Evolutionary conservation across 2,888 invertebrate species (phyloP).

Genomic region (Protonemura montana): DNA sequence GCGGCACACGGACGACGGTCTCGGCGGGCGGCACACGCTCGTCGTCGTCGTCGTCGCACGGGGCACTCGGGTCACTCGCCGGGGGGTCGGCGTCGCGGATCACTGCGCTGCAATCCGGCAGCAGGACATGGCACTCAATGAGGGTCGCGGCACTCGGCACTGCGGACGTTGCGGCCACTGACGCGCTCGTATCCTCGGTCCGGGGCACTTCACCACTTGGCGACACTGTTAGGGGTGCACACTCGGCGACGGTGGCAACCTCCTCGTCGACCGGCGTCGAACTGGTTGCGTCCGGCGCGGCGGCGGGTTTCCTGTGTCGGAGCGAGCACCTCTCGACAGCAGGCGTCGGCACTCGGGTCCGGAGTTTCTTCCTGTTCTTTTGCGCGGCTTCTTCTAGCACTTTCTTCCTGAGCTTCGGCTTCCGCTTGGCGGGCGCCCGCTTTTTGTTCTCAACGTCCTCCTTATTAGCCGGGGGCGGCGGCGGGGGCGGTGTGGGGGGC

Average conservation of each 20-base stretch:
- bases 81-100: background rate
- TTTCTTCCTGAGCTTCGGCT: slow-evolving; percentile 57
- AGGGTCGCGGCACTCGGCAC: background rate
- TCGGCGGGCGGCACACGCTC: slow-evolving; percentile 13
- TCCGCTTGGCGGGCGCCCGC: slow-evolving; percentile 49
- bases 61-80: background rate
- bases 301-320: slow-evolving; percentile 36
- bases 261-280: slow-evolving; percentile 27
- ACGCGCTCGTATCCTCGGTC: background rate
- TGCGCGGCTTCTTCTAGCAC: slow-evolving; percentile 57
- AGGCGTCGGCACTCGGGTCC: slow-evolving; percentile 57
- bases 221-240: background rate
- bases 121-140: background rate
- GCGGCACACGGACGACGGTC: slow-evolving; percentile 28
- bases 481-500: slow-evolving; percentile 24
- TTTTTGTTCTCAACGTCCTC: slow-evolving; percentile 53
- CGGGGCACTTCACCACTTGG: background rate
- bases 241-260: background rate
- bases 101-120: background rate
- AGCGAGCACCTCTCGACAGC: slow-evolving; percentile 59
- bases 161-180: background rate
- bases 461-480: slow-evolving; percentile 45
- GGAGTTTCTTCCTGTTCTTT: slow-evolving; percentile 59
- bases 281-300: slow-evolving; percentile 23
- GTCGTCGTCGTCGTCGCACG: slow-evolving; percentile 37